phyloP scores from a whole-genome alignment of 1,140 invertebrate species.

The Halictus rubicundus region DNA sequence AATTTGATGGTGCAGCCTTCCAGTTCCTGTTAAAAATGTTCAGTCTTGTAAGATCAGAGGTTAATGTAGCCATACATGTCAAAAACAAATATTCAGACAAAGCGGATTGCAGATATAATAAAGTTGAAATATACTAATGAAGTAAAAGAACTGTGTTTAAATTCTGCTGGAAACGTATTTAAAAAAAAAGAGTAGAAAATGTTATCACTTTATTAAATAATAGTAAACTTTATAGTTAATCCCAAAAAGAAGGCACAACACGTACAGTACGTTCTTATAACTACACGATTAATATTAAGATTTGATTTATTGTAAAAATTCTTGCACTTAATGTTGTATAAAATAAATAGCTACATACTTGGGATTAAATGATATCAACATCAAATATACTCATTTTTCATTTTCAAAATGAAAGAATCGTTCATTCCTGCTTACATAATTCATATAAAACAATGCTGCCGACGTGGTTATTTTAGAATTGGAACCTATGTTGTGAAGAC shows the following conservation, averaged over 20 bases:
- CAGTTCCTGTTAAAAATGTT: constrained; percentile 34
- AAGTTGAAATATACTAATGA: background rate
- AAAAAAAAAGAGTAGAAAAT: constrained; percentile 17
- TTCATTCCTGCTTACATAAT: constrained; percentile 37
- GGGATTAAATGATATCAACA: constrained; percentile 24
- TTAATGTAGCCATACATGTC: constrained; percentile 16
- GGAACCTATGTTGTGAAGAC: constrained; percentile 2
- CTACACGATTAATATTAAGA: constrained; percentile 16
- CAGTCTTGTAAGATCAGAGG: constrained; percentile 20
- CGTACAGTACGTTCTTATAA: constrained; percentile 23
- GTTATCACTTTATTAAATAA: constrained; percentile 7
- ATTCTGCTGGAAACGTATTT: constrained; percentile 15
- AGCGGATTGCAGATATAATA: constrained; percentile 6
- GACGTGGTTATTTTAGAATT: constrained; percentile 36
- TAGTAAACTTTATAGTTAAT: constrained; percentile 16
- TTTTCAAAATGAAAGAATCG: background rate
- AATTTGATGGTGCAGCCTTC: constrained; percentile 8
- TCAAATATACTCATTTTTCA: too few species aligned
- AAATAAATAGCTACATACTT: constrained; percentile 26
- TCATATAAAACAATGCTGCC: constrained; percentile 3
- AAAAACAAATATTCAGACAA: background rate
- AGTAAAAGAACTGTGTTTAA: constrained; percentile 15
- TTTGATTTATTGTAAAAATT: constrained; percentile 36
- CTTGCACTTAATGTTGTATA: constrained; percentile 19
- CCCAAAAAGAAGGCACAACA: background rate